phyloP scores from a whole-genome alignment of 2,888 invertebrate species.

The Cabera pusaria region DNA sequence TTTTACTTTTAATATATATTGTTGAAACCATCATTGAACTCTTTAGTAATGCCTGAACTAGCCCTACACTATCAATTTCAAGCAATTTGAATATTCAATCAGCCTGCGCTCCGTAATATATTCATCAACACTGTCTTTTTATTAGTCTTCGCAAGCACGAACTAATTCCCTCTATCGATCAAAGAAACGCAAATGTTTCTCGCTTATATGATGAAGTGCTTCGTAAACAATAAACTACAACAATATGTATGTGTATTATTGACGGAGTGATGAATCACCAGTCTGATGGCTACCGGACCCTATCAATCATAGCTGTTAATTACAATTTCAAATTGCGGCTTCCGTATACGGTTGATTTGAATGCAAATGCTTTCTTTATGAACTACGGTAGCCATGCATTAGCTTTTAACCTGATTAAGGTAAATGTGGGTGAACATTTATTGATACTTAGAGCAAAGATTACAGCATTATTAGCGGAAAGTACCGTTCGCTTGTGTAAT shows the following conservation, averaged over 20 bases:
- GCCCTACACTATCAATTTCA: no score
- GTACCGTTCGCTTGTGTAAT: no score
- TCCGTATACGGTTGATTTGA: slow-evolving; percentile 55
- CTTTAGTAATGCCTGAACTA: no score
- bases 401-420: no score
- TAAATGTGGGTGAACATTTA: no score
- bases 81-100: slow-evolving; percentile 1
- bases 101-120: slow-evolving; percentile 14
- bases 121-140: slow-evolving; percentile 12
- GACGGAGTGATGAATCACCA: slow-evolving; percentile 47
- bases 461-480: no score
- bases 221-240: slow-evolving; percentile 32
- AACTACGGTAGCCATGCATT: background rate
- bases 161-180: slow-evolving; percentile 18
- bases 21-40: no score
- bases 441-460: no score
- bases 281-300: slow-evolving; percentile 25
- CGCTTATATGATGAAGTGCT: slow-evolving; percentile 35
- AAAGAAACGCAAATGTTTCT: slow-evolving; percentile 11
- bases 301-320: slow-evolving; percentile 70
- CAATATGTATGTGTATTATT: slow-evolving; percentile 27
- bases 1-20: no score
- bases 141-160: background rate
- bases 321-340: slow-evolving; percentile 68
- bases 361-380: slow-evolving; percentile 40